These are phyloP conservation scores for Microctonus brassicae DNA, from an alignment of 2,888 invertebrate genomes.

Conservation along the genomic window DNA sequence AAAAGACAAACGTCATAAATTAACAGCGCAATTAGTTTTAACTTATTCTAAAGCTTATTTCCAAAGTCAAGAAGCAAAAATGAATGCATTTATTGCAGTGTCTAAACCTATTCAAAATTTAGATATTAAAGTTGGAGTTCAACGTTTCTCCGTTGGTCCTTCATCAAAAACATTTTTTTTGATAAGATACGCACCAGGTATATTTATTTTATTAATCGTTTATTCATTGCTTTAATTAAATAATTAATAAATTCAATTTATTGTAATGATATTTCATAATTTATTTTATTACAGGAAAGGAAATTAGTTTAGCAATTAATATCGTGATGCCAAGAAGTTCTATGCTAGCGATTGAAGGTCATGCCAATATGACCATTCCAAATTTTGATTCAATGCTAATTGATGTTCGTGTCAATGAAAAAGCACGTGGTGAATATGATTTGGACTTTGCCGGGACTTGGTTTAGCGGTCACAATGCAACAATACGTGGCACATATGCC, in stretches of 20 bases:
- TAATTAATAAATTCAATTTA: neutral
- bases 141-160: conserved; percentile 71
- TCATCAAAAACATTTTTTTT: conserved; percentile 72
- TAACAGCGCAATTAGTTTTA: conserved; percentile 75
- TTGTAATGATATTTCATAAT: neutral
- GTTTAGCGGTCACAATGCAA: conserved; percentile 84
- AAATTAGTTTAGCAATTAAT: conserved; percentile 73
- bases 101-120: conserved; percentile 77
- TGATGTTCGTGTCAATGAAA: conserved; percentile 78
- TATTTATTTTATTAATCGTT: too few relatives aligned
- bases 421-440: conserved; percentile 77
- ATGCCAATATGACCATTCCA: conserved; percentile 81
- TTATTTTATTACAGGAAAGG: conserved; percentile 67
- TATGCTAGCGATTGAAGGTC: conserved; percentile 78
- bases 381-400: conserved; percentile 80
- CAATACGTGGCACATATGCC: conserved; percentile 80
- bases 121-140: conserved; percentile 75
- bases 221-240: neutral
- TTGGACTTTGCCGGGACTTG: conserved; percentile 81
- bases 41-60: conserved; percentile 74
- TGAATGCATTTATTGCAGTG: conserved; percentile 76
- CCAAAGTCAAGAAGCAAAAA: conserved; percentile 73
- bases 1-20: conserved; percentile 73
- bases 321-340: conserved; percentile 78
- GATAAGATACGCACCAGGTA: conserved; percentile 72